Conservation (phyloP, 2,888 invertebrate genomes). For the Netelia inedita region DNA sequence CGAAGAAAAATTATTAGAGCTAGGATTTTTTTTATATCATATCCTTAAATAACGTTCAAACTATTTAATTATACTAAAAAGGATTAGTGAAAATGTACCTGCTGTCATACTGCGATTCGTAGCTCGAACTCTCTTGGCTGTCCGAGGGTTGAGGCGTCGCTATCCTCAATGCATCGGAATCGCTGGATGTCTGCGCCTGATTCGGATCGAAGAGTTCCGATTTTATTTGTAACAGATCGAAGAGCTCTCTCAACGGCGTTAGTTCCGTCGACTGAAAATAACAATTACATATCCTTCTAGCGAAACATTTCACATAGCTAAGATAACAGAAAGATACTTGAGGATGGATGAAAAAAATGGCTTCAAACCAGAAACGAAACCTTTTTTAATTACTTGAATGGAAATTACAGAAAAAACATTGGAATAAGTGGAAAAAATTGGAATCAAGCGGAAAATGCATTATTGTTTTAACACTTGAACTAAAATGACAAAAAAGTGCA, state of each 20-base stretch:
- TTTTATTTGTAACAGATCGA: constrained; percentile 94
- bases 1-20: neutral
- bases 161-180: constrained; percentile 83
- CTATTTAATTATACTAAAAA: neutral
- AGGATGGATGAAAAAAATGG: too few relatives aligned
- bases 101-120: constrained; percentile 84
- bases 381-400: too few relatives aligned
- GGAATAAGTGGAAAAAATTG: too few relatives aligned
- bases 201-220: constrained; percentile 87
- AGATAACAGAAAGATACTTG: neutral
- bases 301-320: constrained; percentile 4
- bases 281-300: neutral
- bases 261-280: constrained; percentile 91
- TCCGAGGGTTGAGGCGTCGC: constrained; percentile 83
- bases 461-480: neutral
- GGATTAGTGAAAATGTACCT: constrained; percentile 77
- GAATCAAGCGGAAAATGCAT: too few relatives aligned
- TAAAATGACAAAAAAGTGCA: neutral
- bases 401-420: constrained; percentile 3
- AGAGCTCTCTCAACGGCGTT: constrained; percentile 93
- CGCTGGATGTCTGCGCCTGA: constrained; percentile 81
- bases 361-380: too few relatives aligned
- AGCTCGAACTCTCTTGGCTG: constrained; percentile 84
- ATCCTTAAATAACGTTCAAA: constrained; percentile 20
- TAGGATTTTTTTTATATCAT: neutral